Base-by-base conservation (phyloP, 2,113 vertebrate species). In the Etheostoma cragini region DNA sequence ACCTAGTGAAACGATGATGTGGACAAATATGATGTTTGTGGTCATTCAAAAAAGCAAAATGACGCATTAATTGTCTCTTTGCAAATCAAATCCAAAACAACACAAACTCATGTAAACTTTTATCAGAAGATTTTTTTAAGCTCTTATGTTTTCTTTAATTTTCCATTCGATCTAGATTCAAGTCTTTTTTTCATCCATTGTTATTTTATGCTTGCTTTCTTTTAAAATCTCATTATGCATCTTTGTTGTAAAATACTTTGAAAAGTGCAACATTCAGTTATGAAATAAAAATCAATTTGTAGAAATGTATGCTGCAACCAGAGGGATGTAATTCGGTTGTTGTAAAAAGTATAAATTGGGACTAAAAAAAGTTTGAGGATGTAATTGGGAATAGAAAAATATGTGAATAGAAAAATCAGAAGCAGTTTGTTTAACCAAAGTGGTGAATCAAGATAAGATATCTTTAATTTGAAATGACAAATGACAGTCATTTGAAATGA, bases 361-460 rank as follows among this genome's bases (percentile, higher is more conserved):
- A 12, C 38, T 6, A 12, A 47, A 50, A 47, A 17, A 15, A 2
- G 11, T 16, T 17, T 68, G 24, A 38, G 8, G 26, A 22, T 58
- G 53, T 35, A 22, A 52, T 11, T 50, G 35, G 72, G 58, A 33
- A 22, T n/a, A n/a, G 45, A 56, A 52, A 11, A 64, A 45, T 15
- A 22, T 56, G 16, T 17, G 47, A 56, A 35, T 17, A 54, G 6
- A 21, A 15, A n/a, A 12, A 54, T n/a, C 57, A 70, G 35, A 46
- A 30, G 45, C 53, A 30, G 24, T n/a, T 19, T n/a, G 63, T 38
- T 64, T 58, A 2, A 58, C 60, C 26, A 26, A 30, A 12, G 13
- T 19, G 67, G 60, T 71, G 17, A 77, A 65, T 49, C 49, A 10
- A 65, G 21, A 62, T 46, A 21, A 63, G n/a, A 76, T 45, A 33